Conservation (phyloP, 2,888 invertebrate genomes). For the Patella pellucida region DNA sequence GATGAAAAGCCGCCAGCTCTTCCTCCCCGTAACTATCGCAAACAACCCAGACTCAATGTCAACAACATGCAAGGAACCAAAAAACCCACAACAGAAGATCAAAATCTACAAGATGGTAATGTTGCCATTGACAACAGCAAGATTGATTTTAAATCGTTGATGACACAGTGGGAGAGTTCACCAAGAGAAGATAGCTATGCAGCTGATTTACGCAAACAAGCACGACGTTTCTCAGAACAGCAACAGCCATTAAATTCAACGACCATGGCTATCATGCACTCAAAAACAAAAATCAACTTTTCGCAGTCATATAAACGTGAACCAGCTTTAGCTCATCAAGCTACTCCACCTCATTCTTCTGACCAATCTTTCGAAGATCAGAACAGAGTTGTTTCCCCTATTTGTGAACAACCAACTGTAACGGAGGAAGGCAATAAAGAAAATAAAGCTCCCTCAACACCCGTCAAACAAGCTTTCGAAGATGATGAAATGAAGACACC, state of each 20-base stretch:
- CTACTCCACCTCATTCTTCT: conserved; percentile 40
- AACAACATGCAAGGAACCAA: conserved; percentile 22
- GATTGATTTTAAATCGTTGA: conserved; percentile 35
- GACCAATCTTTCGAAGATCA: conserved; percentile 25
- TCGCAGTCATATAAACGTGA: conserved; percentile 56
- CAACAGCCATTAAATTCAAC: conserved; percentile 30
- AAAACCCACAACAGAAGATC: conserved; percentile 17
- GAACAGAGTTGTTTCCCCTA: conserved; percentile 4
- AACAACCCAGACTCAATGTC: conserved; percentile 20
- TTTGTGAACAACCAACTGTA: conserved; percentile 6
- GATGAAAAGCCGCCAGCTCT: conserved; percentile 56
- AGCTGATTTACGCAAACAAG: conserved; percentile 59
- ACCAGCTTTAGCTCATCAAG: conserved; percentile 51
- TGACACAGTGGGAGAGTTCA: conserved; percentile 45
- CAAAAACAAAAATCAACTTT: conserved; percentile 34
- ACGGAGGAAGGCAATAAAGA: conserved; percentile 24
- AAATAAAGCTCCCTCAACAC: conserved; percentile 13
- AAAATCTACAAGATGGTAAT: conserved; percentile 21
- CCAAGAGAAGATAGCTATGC: conserved; percentile 57
- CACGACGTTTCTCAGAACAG: conserved; percentile 65
- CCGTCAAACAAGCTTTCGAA: background rate
- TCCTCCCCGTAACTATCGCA: conserved; percentile 53
- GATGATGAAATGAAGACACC: background rate
- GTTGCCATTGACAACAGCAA: conserved; percentile 30
- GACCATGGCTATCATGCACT: conserved; percentile 33